Evolutionary conservation across 2,797 vertebrate species (phyloP), one percentile per base, ranked within the genome.

Genomic region (Platyrinchus mystaceus): DNA sequence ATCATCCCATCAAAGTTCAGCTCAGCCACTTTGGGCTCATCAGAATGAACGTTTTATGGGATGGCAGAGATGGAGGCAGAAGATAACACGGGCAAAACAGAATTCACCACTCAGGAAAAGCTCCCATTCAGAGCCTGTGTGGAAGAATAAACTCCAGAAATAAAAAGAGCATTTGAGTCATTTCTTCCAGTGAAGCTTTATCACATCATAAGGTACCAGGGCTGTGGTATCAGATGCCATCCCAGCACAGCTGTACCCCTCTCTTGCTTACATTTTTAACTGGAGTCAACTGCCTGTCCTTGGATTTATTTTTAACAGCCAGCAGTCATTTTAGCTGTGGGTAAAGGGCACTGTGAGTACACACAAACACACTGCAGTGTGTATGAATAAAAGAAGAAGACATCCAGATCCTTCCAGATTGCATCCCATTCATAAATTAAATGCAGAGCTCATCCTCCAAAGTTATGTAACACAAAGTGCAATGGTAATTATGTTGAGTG

Each of bases 401-500:
- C 64, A 70, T 66, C 68, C 79, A 93, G 66, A 88, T 49, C 68
- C 69, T 59, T 46, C 82, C 21, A 87, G 81, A 67, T 4, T 59
- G n/a, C 26, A 44, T 23, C 50, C 71, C 59, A 27, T 44, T 82
- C 82, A 66, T 43, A 88, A 94, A 91, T 86, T 10, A 91, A 84
- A 83, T 20, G 44, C 13, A 79, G 85, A 66, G 60, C 23, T 94
- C 64, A 68, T 80, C 58, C 59, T 79, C 70, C 34, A 9, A 49
- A 87, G 82, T 84, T 56, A 76, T 21, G 63, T 14, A 91, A 81
- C 4, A 36, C 36, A 27, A 68, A 18, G 2, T 37, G 37, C 44
- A 83, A 46, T 41, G 58, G 46, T 84, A 93, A 94, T 91, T 70
- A 84, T 3, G 24, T 36, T 82, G 87, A 93, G 87, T 89, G 84